Conservation (phyloP, 2,888 invertebrate genomes). For the Autographa pulchrina region DNA sequence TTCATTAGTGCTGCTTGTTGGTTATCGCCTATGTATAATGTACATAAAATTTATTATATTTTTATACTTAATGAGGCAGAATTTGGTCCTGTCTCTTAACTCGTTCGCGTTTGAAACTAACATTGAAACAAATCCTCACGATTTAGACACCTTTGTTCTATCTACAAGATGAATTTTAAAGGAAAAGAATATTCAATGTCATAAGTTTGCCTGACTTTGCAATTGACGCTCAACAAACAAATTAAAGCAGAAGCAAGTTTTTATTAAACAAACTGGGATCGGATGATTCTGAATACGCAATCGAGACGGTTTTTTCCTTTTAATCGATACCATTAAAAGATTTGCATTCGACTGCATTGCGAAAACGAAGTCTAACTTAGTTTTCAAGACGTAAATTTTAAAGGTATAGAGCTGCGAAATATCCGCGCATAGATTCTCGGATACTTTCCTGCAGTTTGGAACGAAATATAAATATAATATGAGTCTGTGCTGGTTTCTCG, state of each 20-base stretch:
- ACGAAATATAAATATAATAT: constrained; percentile 7
- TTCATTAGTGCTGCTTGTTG: constrained; percentile 34
- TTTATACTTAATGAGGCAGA: too few relatives aligned
- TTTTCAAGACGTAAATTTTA: constrained; percentile 3
- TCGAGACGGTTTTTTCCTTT: background rate
- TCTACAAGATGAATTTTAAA: too few relatives aligned
- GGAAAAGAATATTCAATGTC: too few relatives aligned
- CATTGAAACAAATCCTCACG: too few relatives aligned
- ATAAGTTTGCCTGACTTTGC: too few relatives aligned
- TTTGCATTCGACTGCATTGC: background rate
- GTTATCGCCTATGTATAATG: constrained; percentile 19
- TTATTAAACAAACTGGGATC: background rate
- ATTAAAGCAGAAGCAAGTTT: background rate
- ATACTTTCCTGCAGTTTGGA: constrained; percentile 7
- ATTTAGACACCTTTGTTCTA: too few relatives aligned
- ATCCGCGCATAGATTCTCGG: constrained; percentile 3
- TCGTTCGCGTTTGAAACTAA: too few relatives aligned
- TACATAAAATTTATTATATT: background rate
- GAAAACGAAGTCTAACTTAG: constrained; percentile 7
- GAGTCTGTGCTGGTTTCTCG: background rate
- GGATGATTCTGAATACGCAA: background rate
- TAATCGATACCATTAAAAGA: background rate
- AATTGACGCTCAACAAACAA: background rate
- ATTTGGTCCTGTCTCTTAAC: too few relatives aligned
- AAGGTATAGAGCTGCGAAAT: constrained; percentile 1